phyloP scores from a whole-genome alignment of 2,888 invertebrate genomes.

The Leptinotarsa tumamoca region DNA sequence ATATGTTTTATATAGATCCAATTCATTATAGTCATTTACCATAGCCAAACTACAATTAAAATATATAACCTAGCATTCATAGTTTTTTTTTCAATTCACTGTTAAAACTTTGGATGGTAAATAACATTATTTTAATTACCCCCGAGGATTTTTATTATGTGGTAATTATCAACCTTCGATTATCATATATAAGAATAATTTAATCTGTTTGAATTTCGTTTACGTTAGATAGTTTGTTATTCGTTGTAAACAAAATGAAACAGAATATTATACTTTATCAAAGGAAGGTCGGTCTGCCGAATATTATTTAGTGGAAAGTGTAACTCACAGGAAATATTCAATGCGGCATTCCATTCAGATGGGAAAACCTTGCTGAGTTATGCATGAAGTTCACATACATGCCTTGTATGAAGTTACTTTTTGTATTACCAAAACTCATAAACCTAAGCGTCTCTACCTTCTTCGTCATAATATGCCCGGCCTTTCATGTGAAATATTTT shows the following conservation, averaged over 20 bases:
- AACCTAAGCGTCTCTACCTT: conserved; percentile 37
- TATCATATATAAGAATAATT: too few relatives aligned
- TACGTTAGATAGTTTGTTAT: conserved; percentile 1
- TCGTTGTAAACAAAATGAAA: conserved; percentile 36
- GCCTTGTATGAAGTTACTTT: conserved; percentile 55
- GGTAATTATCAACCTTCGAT: too few relatives aligned
- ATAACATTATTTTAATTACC: too few relatives aligned
- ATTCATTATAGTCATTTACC: too few relatives aligned
- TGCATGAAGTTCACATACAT: conserved; percentile 54
- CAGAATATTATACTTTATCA: conserved; percentile 51
- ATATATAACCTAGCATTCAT: too few relatives aligned
- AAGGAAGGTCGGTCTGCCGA: conserved; percentile 50
- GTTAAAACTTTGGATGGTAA: too few relatives aligned
- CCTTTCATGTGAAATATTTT: conserved; percentile 52
- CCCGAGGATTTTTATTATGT: too few relatives aligned
- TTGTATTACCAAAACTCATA: conserved; percentile 45
- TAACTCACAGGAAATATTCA: conserved; percentile 29
- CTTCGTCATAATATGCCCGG: conserved; percentile 50
- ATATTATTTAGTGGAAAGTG: conserved; percentile 36
- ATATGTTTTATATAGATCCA: too few relatives aligned
- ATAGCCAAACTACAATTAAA: too few relatives aligned
- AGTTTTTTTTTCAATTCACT: too few relatives aligned
- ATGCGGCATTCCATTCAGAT: conserved; percentile 31
- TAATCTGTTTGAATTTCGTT: neutral
- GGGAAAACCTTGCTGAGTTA: conserved; percentile 50